Conservation (phyloP, 1,140 invertebrate species). For the Drosophila sechellia region DNA sequence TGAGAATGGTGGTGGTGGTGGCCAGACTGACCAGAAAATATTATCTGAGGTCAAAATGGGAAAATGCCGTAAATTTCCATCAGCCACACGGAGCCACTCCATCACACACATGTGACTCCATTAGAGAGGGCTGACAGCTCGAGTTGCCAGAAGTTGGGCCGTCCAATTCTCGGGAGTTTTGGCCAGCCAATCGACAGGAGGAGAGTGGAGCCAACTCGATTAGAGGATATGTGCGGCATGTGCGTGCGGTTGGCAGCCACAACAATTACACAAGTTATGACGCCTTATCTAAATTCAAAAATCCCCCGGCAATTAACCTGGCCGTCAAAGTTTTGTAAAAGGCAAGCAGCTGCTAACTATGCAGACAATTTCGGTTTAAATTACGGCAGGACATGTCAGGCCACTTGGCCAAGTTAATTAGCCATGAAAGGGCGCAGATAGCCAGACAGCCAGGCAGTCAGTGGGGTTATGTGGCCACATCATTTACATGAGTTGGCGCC, state of each 20-base stretch:
- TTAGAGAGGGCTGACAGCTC: conserved; percentile 48
- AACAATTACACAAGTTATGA: conserved; percentile 70
- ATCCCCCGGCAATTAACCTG: conserved; percentile 57
- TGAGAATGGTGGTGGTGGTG: neutral
- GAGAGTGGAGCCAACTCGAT: conserved; percentile 4
- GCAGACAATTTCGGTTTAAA: conserved; percentile 59
- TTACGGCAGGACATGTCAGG: conserved; percentile 53
- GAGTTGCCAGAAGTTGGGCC: conserved; percentile 25
- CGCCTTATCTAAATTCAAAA: conserved; percentile 67
- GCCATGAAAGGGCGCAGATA: conserved; percentile 54
- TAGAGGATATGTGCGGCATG: conserved; percentile 8
- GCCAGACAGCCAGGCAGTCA: neutral
- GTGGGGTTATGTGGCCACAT: conserved; percentile 50
- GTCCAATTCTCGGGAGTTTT: conserved; percentile 18
- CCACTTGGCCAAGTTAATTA: conserved; percentile 60
- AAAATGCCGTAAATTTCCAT: conserved; percentile 64
- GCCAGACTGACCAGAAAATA: conserved; percentile 46
- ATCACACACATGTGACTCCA: conserved; percentile 35
- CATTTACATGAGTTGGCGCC: conserved; percentile 45
- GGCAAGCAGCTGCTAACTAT: conserved; percentile 51
- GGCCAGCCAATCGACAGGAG: conserved; percentile 12
- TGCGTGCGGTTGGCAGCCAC: conserved; percentile 48
- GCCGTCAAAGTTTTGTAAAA: conserved; percentile 56
- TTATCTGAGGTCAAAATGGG: conserved; percentile 50
- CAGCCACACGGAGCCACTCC: conserved; percentile 17